A percentile compares a stretch with the other conserved stretches of the same genome.
Evolutionary conservation across 2,888 invertebrate genomes (phyloP).

Genomic region (Leucania comma): DNA sequence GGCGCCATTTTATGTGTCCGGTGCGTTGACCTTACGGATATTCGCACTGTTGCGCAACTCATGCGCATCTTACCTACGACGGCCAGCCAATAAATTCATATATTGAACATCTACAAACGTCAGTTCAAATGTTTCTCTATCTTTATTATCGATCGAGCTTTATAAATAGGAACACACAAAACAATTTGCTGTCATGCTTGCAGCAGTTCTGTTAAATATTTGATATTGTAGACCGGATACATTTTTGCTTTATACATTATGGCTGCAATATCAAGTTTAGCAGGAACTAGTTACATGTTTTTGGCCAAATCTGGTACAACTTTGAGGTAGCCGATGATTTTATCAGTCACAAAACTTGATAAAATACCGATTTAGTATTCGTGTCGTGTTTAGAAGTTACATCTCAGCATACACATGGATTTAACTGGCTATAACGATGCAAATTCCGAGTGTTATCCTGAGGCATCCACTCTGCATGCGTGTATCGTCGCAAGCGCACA

Average conservation of each 20-base stretch:
- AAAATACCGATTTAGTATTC: constrained; percentile 40
- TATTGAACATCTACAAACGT: constrained; percentile 55
- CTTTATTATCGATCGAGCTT: constrained; percentile 41
- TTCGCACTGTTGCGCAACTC: constrained; percentile 80
- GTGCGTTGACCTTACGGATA: constrained; percentile 80
- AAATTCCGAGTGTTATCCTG: constrained; percentile 67
- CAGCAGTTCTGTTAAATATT: constrained; percentile 28
- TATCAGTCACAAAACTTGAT: constrained; percentile 14
- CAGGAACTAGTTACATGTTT: constrained; percentile 19
- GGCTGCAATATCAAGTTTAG: constrained; percentile 11
- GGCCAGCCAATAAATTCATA: constrained; percentile 63
- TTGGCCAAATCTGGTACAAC: constrained; percentile 6
- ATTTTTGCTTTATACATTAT: neutral
- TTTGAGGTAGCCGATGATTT: constrained; percentile 35
- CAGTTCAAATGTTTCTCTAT: constrained; percentile 36
- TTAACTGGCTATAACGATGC: constrained; percentile 69
- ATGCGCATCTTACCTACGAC: constrained; percentile 72
- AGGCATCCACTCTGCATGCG: constrained; percentile 72
- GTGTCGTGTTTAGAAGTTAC: constrained; percentile 30
- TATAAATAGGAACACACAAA: constrained; percentile 36
- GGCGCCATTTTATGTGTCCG: constrained; percentile 77
- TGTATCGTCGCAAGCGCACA: constrained; percentile 61
- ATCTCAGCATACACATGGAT: constrained; percentile 62
- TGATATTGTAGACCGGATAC: constrained; percentile 19
- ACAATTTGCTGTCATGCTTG: constrained; percentile 24